A percentile compares a stretch with the other conserved stretches of the same genome.
These are phyloP conservation scores for Peromyscus maniculatus DNA, from an alignment of 2,113 vertebrate species.

Conservation along the genomic window DNA sequence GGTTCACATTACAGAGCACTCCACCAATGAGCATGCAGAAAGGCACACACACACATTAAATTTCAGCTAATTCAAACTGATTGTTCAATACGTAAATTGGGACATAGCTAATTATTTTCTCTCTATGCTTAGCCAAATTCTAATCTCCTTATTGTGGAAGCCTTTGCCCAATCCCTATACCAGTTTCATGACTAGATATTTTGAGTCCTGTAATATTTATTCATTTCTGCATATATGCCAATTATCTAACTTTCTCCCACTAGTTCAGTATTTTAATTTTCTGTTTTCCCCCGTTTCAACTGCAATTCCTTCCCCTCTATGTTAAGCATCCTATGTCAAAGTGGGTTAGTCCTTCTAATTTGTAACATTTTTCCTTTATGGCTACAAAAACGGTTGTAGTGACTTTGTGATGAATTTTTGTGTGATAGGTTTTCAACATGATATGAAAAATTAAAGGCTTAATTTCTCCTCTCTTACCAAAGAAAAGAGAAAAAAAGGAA, in stretches of 20 bases:
- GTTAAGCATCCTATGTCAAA: neutral
- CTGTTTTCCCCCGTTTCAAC: neutral
- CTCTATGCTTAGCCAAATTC: neutral
- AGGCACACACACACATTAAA: neutral
- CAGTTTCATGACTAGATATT: neutral
- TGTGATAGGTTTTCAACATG: neutral
- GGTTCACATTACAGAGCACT: neutral
- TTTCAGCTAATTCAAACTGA: neutral
- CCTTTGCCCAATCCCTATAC: neutral
- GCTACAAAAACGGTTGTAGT: neutral
- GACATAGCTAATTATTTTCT: neutral
- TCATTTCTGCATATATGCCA: neutral
- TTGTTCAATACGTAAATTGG: neutral
- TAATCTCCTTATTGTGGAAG: neutral
- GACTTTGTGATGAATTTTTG: conserved; percentile 7
- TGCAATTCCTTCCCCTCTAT: neutral
- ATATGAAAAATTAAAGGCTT: neutral
- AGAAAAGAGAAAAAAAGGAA: neutral
- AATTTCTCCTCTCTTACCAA: neutral
- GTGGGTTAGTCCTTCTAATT: neutral
- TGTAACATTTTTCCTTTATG: neutral
- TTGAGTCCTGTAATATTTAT: neutral
- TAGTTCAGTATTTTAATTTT: neutral
- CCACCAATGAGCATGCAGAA: neutral
- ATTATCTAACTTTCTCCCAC: neutral